Percentiles rank a stretch among this genome's conserved stretches.
These are phyloP conservation scores for Delphinapterus leucas DNA, from an alignment of 2,113 vertebrate species.

Conservation along the genomic window DNA sequence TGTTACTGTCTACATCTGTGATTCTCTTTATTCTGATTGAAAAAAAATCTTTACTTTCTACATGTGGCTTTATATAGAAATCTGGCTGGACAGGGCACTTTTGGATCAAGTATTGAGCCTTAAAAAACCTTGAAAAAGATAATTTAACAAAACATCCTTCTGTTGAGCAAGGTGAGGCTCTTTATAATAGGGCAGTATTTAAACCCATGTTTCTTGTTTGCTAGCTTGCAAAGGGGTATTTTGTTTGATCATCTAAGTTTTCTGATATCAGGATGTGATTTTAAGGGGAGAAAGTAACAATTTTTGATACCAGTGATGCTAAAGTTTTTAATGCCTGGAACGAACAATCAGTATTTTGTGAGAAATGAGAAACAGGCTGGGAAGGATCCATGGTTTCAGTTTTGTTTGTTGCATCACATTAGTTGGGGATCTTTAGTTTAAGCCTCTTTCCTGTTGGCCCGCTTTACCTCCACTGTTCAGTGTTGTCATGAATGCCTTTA, in stretches of 20 bases:
- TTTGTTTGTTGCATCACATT: background rate
- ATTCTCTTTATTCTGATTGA: slow-evolving; percentile 37
- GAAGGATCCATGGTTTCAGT: background rate
- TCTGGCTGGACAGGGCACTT: background rate
- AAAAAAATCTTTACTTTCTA: slow-evolving; percentile 32
- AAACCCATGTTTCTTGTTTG: slow-evolving; percentile 30
- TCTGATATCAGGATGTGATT: slow-evolving; percentile 36
- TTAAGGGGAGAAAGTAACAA: slow-evolving; percentile 20
- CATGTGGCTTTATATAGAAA: background rate
- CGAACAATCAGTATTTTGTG: slow-evolving; percentile 26
- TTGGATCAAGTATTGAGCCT: slow-evolving; percentile 9
- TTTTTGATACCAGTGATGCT: background rate
- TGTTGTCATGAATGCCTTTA: background rate
- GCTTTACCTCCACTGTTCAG: background rate
- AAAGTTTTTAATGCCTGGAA: background rate
- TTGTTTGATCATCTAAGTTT: slow-evolving; percentile 36
- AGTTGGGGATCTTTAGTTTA: background rate
- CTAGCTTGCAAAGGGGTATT: background rate
- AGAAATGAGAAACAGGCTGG: background rate
- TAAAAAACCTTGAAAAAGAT: background rate
- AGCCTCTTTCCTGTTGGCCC: background rate
- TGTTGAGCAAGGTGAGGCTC: slow-evolving; percentile 6
- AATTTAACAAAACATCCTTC: slow-evolving; percentile 13
- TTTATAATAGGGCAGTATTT: background rate
- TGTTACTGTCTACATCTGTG: background rate